A percentile compares a stretch with the other conserved stretches of the same genome.
Conservation (phyloP, 2,888 invertebrate genomes). For the Macroteleia sp. region DNA sequence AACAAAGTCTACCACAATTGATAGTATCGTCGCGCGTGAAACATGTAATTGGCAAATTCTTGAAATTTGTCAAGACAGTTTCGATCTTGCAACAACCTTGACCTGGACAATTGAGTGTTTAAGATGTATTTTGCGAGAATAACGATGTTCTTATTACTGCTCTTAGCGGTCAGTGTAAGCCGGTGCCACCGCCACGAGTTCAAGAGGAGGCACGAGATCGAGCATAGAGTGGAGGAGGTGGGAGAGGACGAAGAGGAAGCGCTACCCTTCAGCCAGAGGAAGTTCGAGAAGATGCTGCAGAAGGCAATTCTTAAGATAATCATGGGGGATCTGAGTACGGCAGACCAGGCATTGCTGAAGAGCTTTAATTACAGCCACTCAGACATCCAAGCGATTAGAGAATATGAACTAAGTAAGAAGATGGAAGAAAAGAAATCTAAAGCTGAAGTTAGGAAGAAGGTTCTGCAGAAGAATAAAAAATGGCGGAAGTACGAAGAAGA, state of each 20-base stretch:
- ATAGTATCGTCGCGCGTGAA: constrained; percentile 20
- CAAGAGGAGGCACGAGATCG: constrained; percentile 18
- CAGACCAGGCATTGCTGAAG: constrained; percentile 77
- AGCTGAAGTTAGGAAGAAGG: neutral
- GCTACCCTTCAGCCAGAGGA: constrained; percentile 73
- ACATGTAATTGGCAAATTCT: constrained; percentile 41
- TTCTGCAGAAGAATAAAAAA: constrained; percentile 31
- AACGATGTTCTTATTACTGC: constrained; percentile 58
- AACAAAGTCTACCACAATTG: constrained; percentile 17
- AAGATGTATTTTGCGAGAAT: constrained; percentile 63
- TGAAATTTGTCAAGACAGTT: constrained; percentile 1
- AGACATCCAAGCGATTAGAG: constrained; percentile 77
- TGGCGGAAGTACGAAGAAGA: constrained; percentile 21
- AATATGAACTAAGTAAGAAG: constrained; percentile 73
- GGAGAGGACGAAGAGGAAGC: constrained; percentile 49
- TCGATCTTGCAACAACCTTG: neutral
- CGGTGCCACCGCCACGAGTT: constrained; percentile 44
- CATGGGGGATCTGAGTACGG: constrained; percentile 77
- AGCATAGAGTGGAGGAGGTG: too few species aligned
- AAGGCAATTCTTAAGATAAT: constrained; percentile 81
- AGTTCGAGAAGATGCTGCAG: constrained; percentile 79
- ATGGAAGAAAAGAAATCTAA: constrained; percentile 66
- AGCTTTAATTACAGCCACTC: constrained; percentile 79
- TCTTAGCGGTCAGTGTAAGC: constrained; percentile 25
- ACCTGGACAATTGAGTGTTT: constrained; percentile 2